Evolutionary conservation across 2,113 vertebrate genomes (phyloP).

Genomic region (Hoplias malabaricus): DNA sequence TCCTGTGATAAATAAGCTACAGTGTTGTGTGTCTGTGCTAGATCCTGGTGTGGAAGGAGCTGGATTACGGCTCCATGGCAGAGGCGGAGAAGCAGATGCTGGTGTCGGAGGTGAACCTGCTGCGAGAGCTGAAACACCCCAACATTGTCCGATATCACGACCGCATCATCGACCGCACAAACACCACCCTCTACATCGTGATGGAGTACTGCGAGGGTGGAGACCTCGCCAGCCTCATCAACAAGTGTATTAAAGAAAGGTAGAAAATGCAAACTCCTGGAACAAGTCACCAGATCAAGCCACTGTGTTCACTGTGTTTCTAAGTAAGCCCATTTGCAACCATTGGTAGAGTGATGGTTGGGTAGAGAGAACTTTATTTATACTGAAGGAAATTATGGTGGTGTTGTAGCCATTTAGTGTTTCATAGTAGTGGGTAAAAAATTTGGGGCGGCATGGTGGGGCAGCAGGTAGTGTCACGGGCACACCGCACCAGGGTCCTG

Average conservation of each 20-base stretch:
- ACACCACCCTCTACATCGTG: slow-evolving; percentile 89
- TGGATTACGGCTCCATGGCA: slow-evolving; percentile 92
- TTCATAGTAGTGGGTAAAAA: too few relatives aligned
- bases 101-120: slow-evolving; percentile 94
- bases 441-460: too few relatives aligned
- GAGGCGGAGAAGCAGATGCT: slow-evolving; percentile 95
- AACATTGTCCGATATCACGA: slow-evolving; percentile 95
- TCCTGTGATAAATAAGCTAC: not conserved
- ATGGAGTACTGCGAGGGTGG: slow-evolving; percentile 97
- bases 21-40: slow-evolving; percentile 50
- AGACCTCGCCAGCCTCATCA: slow-evolving; percentile 87
- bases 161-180: slow-evolving; percentile 89
- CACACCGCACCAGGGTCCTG: too few relatives aligned
- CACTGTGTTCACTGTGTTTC: too few relatives aligned
- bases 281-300: too few relatives aligned
- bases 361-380: too few relatives aligned
- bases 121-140: slow-evolving; percentile 90
- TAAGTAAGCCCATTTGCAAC: too few relatives aligned
- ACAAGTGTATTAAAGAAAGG: slow-evolving; percentile 85
- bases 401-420: too few relatives aligned
- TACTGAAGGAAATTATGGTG: too few relatives aligned
- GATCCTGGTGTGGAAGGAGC: slow-evolving; percentile 95
- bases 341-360: too few relatives aligned
- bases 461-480: too few relatives aligned
- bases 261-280: slow-evolving; percentile 48